phyloP scores from a whole-genome alignment of 2,797 vertebrate genomes.

The Halcyon leucocephala region DNA sequence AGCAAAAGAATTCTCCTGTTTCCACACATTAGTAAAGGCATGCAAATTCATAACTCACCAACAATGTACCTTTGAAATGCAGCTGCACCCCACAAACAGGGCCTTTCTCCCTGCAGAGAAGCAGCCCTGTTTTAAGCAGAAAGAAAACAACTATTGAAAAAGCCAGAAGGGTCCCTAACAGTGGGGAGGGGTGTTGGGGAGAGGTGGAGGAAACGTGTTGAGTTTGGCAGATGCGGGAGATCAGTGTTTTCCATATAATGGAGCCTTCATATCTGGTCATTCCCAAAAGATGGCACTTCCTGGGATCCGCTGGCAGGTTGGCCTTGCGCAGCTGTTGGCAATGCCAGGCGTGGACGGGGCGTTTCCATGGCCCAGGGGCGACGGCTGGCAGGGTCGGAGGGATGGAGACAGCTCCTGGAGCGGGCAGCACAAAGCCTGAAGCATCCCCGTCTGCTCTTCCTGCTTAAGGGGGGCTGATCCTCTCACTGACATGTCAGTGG shows the following conservation, averaged over 20 bases:
- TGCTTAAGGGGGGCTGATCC: background rate
- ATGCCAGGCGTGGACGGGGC: background rate
- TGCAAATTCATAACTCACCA: slow-evolving; percentile 83
- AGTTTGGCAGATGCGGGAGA: slow-evolving; percentile 63
- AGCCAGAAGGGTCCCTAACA: slow-evolving; percentile 61
- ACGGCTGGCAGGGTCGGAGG: fast-evolving
- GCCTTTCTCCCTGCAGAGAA: slow-evolving; percentile 79
- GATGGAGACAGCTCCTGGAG: background rate
- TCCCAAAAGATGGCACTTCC: background rate
- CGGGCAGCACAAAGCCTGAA: background rate
- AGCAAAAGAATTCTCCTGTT: slow-evolving; percentile 81
- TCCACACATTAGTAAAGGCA: slow-evolving; percentile 80
- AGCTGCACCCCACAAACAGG: slow-evolving; percentile 81
- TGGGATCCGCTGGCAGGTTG: background rate
- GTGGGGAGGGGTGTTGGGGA: slow-evolving; percentile 34
- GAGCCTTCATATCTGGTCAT: slow-evolving; percentile 49
- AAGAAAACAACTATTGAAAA: slow-evolving; percentile 81
- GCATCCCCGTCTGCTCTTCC: background rate
- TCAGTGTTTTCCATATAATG: slow-evolving; percentile 59
- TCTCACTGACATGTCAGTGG: fast-evolving
- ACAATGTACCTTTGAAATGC: slow-evolving; percentile 85
- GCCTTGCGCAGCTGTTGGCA: slow-evolving; percentile 32
- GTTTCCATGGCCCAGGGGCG: background rate
- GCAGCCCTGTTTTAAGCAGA: slow-evolving; percentile 79
- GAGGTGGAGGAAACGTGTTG: slow-evolving; percentile 38